phyloP scores from a whole-genome alignment of 2,888 invertebrate species.

The Tanaodytes sp. region DNA sequence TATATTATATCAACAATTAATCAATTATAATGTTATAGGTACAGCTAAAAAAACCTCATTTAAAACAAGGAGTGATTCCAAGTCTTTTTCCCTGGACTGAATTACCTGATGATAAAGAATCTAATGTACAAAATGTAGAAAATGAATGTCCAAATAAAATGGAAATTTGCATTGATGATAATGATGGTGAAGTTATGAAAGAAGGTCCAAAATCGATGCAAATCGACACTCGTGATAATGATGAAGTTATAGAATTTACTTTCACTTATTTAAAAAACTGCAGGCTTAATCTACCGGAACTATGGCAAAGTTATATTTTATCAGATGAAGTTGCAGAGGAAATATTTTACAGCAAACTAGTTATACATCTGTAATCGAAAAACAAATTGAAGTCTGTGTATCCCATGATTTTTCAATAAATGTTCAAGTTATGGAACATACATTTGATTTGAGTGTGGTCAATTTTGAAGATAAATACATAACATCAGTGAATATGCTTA shows the following conservation, averaged over 20 bases:
- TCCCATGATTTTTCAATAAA: slow-evolving; percentile 8
- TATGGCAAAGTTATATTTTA: slow-evolving; percentile 9
- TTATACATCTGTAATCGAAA: too few species aligned
- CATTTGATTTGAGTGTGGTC: too few species aligned
- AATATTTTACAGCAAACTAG: slow-evolving; percentile 15
- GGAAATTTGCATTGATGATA: slow-evolving; percentile 1
- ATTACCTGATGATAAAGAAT: too few species aligned
- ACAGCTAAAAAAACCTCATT: too few species aligned
- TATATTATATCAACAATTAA: neutral
- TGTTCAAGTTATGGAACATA: neutral
- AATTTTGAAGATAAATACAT: too few species aligned
- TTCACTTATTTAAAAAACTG: too few species aligned
- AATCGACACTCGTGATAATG: neutral
- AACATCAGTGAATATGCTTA: too few species aligned
- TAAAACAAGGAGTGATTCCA: too few species aligned
- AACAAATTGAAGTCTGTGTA: slow-evolving; percentile 2
- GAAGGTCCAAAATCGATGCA: neutral
- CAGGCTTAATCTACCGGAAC: slow-evolving; percentile 4
- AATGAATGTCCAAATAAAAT: neutral
- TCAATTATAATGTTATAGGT: slow-evolving; percentile 1
- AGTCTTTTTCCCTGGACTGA: too few species aligned
- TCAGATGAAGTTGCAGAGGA: slow-evolving; percentile 1
- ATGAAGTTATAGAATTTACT: too few species aligned
- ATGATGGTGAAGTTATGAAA: neutral
- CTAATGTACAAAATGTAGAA: neutral